These are phyloP conservation scores for Chelon auratus DNA, from an alignment of 2,797 vertebrate genomes.

Conservation along the genomic window DNA sequence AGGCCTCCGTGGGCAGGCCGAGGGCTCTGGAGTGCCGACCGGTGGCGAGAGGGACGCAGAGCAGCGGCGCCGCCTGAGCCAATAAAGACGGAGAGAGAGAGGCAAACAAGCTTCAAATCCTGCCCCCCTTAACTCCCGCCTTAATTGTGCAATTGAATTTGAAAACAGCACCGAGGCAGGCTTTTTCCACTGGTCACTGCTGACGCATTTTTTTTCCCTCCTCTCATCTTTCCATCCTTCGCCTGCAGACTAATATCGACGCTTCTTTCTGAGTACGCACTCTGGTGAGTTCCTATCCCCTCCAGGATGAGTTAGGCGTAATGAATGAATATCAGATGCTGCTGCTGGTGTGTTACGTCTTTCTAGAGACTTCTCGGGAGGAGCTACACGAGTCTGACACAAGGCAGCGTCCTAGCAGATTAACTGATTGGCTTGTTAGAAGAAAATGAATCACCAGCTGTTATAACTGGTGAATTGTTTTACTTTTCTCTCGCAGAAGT, in stretches of 20 bases:
- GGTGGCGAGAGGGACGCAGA: slow-evolving; percentile 54
- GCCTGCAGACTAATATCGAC: slow-evolving; percentile 28
- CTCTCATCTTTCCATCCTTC: slow-evolving; percentile 16
- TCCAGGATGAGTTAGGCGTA: slow-evolving; percentile 40
- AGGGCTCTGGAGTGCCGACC: slow-evolving; percentile 45
- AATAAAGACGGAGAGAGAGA: slow-evolving; percentile 19
- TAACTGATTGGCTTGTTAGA: no score
- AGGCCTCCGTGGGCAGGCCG: slow-evolving; percentile 59
- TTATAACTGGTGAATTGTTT: no score
- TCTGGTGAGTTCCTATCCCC: neutral
- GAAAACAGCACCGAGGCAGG: slow-evolving; percentile 39
- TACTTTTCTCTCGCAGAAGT: no score
- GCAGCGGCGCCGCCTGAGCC: slow-evolving; percentile 63
- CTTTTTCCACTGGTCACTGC: slow-evolving; percentile 50
- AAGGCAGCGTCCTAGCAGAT: neutral
- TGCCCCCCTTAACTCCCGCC: slow-evolving; percentile 13
- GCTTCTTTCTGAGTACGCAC: neutral
- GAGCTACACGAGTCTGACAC: neutral
- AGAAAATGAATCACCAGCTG: no score
- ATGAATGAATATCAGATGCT: slow-evolving; percentile 6
- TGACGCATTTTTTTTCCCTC: slow-evolving; percentile 32
- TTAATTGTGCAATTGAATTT: slow-evolving; percentile 35
- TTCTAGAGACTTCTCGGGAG: neutral
- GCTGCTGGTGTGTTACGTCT: neutral
- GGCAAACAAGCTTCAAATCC: slow-evolving; percentile 14